Evolutionary conservation across 2,888 invertebrate genomes (phyloP), one percentile per base, ranked within the genome.

Genomic region (Patella depressa): DNA sequence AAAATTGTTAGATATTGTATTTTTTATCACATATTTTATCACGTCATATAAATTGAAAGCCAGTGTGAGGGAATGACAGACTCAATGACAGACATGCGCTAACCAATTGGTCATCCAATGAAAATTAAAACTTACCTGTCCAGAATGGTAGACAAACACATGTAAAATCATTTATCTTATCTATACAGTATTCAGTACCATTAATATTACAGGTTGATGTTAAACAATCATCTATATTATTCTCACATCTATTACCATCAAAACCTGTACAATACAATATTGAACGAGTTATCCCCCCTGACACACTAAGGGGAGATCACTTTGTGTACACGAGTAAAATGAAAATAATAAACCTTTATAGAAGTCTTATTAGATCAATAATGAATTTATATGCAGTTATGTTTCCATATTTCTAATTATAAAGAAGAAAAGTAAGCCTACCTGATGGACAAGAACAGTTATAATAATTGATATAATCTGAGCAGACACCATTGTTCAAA

Each of bases 191-290:
- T 5, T 45, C 57, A 4, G 80, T 82, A 53, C 98, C 98, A 69
- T 96, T 96, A 89, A 96, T 93, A 80, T 96, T 92, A 88, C 98
- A 98, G 2, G 97, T 97, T 91, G 97, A 97, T 1, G 97, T 96
- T 81, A 96, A 93, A 89, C 98, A 98, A 0, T 96, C 96, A 91
- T 98, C 97, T 0, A 96, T 95, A 45, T 91, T 89, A 34, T 95
- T 94, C 92, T 98, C 97, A 91, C 98, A 98, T 84, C 95, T 95
- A 90, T 95, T 96, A 4, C 98, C 98, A 17, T 96, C 94, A 90
- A 96, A 97, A 2, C 97, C 97, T 82, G 77, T 9, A 24, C 12
- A 72, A 74, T 45, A 45, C 45, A 45, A 45, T 45, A 45, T 73
- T 73, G 59, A n/a, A 12, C 24, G 53, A 73, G 72, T 45, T 45